Percentiles rank a stretch among this genome's conserved stretches.
These are phyloP conservation scores for Chalcosyrphus nemorum DNA, from an alignment of 2,888 invertebrate genomes.

Conservation along the genomic window DNA sequence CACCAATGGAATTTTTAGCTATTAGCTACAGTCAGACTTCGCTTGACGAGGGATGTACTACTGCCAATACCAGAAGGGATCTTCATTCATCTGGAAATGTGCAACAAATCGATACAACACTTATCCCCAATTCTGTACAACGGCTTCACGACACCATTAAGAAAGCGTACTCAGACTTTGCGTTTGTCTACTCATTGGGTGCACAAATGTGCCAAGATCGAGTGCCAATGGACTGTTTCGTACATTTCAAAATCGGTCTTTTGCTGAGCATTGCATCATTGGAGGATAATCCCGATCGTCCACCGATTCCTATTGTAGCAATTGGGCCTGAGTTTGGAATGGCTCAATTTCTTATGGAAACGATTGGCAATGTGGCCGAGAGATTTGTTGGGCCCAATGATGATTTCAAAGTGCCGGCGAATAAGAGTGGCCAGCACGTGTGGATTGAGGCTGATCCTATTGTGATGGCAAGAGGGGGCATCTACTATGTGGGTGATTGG, in stretches of 20 bases:
- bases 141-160: constrained; percentile 77
- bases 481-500: constrained; percentile 82
- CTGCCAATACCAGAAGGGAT: background rate
- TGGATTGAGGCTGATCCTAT: constrained; percentile 80
- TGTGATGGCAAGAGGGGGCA: constrained; percentile 80
- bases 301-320: constrained; percentile 79
- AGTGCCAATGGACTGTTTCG: constrained; percentile 81
- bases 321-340: constrained; percentile 77
- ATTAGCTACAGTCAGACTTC: constrained; percentile 54
- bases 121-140: constrained; percentile 75
- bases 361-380: constrained; percentile 77
- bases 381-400: constrained; percentile 78
- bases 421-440: constrained; percentile 57
- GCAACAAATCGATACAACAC: constrained; percentile 58
- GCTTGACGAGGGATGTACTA: background rate
- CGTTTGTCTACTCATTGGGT: constrained; percentile 81
- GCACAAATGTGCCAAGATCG: constrained; percentile 80
- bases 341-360: constrained; percentile 77
- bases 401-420: constrained; percentile 75
- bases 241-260: constrained; percentile 81
- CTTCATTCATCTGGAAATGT: constrained; percentile 19
- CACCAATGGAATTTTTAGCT: constrained; percentile 42
- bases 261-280: constrained; percentile 81
- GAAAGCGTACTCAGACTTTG: constrained; percentile 79
- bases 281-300: constrained; percentile 77